These are phyloP conservation scores for Amblyteles armatorius DNA, from an alignment of 2,888 invertebrate genomes.

Conservation along the genomic window DNA sequence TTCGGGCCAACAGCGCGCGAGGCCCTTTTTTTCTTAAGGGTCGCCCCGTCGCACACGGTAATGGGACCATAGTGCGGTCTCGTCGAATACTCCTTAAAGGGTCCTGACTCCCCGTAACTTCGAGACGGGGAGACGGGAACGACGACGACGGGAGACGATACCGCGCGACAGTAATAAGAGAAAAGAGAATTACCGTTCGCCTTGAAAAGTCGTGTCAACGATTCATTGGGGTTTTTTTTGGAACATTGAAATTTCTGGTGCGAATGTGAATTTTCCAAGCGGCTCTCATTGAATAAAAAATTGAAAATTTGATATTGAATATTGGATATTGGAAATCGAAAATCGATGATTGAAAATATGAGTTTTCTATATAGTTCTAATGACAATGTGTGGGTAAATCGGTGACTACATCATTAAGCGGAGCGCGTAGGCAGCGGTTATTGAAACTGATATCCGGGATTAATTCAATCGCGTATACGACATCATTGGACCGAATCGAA, in stretches of 20 bases:
- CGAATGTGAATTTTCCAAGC: not conserved
- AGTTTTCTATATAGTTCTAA: not conserved
- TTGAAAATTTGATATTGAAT: not conserved
- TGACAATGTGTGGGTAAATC: not conserved
- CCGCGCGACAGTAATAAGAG: conserved; percentile 18
- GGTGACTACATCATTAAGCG: not conserved
- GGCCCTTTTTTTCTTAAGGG: conserved; percentile 65
- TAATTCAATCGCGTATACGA: conserved; percentile 16
- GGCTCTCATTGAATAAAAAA: not conserved
- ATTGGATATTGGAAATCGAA: not conserved
- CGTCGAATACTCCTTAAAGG: conserved; percentile 66
- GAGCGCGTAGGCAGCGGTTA: conserved; percentile 12
- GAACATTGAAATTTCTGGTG: conserved; percentile 8
- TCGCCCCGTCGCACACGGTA: conserved; percentile 61
- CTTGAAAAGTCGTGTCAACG: conserved; percentile 12
- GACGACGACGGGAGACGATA: conserved; percentile 58
- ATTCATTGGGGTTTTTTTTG: not conserved
- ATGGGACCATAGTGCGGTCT: conserved; percentile 61
- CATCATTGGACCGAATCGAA: conserved; percentile 36
- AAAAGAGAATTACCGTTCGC: conserved; percentile 45
- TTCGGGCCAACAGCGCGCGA: conserved; percentile 36
- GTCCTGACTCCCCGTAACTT: conserved; percentile 63
- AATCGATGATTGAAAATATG: not conserved
- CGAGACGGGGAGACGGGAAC: conserved; percentile 22
- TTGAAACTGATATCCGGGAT: conserved; percentile 17